Percentiles rank a stretch among this genome's conserved stretches.
These are phyloP conservation scores for Merops nubicus DNA, from an alignment of 2,113 vertebrate species.

Conservation along the genomic window DNA sequence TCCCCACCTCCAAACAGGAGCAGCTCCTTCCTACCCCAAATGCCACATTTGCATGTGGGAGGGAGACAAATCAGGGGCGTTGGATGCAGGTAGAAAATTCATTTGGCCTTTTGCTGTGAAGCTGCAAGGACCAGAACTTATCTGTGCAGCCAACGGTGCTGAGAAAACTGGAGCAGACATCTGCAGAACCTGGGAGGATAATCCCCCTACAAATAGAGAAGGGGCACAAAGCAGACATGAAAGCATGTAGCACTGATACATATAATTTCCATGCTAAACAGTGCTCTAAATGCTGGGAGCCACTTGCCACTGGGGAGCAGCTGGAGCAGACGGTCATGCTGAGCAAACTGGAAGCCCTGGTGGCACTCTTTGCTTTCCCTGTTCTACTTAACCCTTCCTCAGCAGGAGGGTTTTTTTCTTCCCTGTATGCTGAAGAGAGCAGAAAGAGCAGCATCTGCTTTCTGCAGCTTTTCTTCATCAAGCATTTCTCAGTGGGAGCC, in stretches of 20 bases:
- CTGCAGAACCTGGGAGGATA: not conserved
- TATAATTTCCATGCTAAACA: not conserved
- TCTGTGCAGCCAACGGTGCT: not conserved
- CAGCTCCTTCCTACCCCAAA: not conserved
- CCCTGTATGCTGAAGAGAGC: not conserved
- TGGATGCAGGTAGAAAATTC: not conserved
- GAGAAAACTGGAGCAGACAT: not conserved
- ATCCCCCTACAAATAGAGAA: not conserved
- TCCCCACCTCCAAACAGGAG: not conserved
- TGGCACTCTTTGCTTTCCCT: not conserved
- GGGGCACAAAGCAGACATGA: accelerated
- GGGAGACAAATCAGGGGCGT: not conserved
- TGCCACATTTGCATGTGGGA: accelerated
- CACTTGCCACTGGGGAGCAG: not conserved
- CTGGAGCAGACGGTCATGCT: not conserved
- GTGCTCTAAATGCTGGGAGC: not conserved
- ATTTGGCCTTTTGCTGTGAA: not conserved
- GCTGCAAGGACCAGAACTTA: not conserved
- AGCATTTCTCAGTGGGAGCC: not conserved
- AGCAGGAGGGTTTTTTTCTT: not conserved
- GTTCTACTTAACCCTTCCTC: not conserved
- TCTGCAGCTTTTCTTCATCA: not conserved
- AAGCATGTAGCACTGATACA: not conserved
- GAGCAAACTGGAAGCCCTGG: not conserved
- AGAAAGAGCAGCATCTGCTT: not conserved